Conservation (phyloP, 2,113 vertebrate species). For the Rhinolophus ferrumequinum region DNA sequence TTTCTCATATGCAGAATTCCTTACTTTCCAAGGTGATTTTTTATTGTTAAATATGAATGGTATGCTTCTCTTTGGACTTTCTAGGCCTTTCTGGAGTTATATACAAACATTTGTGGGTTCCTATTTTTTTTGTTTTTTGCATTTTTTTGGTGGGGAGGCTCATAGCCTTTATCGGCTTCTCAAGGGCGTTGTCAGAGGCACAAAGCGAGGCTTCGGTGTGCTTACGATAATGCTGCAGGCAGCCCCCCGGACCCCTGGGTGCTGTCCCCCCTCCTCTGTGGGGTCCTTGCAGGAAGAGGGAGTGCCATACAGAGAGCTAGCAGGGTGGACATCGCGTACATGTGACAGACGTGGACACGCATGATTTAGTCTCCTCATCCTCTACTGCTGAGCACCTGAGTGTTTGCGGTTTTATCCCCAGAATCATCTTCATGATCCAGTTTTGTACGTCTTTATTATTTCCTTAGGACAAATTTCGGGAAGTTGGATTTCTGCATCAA, state of each 20-base stretch:
- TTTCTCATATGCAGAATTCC: background rate
- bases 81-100: background rate
- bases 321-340: background rate
- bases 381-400: accelerated
- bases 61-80: background rate
- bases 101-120: background rate
- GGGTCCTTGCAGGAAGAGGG: background rate
- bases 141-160: background rate
- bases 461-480: background rate
- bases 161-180: background rate
- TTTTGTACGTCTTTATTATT: background rate
- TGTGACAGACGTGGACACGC: accelerated
- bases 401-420: background rate
- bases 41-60: background rate
- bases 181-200: background rate
- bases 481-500: background rate
- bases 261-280: no score
- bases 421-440: background rate
- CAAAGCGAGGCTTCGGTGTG: background rate
- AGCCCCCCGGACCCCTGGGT: no score
- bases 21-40: background rate
- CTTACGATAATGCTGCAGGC: accelerated
- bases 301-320: accelerated
- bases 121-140: background rate
- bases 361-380: no score